A percentile compares a stretch with the other conserved stretches of the same genome.
Conservation (phyloP, 2,888 invertebrate species). For the Yponomeuta plumbellus region DNA sequence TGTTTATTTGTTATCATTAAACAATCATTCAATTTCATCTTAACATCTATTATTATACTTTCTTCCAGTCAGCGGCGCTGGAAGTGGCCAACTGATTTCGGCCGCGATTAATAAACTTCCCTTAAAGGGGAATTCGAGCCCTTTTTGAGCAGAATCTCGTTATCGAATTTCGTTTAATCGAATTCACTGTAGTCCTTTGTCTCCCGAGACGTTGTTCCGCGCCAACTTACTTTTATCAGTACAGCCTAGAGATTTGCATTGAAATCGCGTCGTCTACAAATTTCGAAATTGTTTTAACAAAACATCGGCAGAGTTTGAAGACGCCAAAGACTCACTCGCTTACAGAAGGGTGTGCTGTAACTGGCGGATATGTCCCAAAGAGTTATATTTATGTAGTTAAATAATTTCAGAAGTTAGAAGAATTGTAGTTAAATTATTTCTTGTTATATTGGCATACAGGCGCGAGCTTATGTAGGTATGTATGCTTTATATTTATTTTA, state of each 20-base stretch:
- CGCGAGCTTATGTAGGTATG: too few species aligned
- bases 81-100: not conserved
- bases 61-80: not conserved
- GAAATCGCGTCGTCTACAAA: not conserved
- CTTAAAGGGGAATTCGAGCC: not conserved
- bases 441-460: too few species aligned
- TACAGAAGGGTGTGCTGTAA: not conserved
- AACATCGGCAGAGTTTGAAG: not conserved
- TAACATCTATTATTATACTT: too few species aligned
- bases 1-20: too few species aligned
- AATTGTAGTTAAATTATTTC: too few species aligned
- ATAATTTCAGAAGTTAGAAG: too few species aligned
- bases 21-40: too few species aligned
- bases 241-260: not conserved
- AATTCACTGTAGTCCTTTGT: constrained; percentile 1
- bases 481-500: too few species aligned
- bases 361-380: not conserved
- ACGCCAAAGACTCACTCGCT: not conserved
- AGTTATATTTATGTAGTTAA: too few species aligned
- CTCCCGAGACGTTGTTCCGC: not conserved
- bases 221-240: not conserved
- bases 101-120: not conserved
- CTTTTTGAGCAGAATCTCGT: not conserved
- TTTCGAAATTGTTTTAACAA: not conserved
- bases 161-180: not conserved